Evolutionary conservation across 1,140 invertebrate species (phyloP).

Genomic region (Drosophila sturtevanti): DNA sequence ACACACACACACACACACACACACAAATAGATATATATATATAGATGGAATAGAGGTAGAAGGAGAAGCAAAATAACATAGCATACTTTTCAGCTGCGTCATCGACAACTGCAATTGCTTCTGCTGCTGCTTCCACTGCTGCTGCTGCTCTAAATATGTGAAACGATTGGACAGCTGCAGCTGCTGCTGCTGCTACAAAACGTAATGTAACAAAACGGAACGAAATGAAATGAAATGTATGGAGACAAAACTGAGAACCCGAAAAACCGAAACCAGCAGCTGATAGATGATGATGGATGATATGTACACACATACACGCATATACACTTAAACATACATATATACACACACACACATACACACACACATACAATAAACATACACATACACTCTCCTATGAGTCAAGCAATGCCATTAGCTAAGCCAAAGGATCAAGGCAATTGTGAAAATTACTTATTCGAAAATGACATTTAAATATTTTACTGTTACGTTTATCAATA

Average conservation of each 20-base stretch:
- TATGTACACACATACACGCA: constrained; percentile 5
- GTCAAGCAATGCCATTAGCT: constrained; percentile 2
- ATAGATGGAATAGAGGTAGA: neutral
- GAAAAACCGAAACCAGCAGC: constrained; percentile 14
- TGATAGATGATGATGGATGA: constrained; percentile 18
- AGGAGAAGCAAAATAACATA: constrained; percentile 34
- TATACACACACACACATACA: neutral
- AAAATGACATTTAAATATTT: neutral
- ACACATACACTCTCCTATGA: neutral
- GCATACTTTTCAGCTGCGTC: constrained; percentile 54
- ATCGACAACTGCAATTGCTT: constrained; percentile 31
- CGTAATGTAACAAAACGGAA: neutral
- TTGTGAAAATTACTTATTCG: constrained; percentile 3
- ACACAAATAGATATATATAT: too few species aligned
- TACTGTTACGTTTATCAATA: neutral
- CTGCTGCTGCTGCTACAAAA: constrained; percentile 6
- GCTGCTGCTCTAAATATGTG: constrained; percentile 21
- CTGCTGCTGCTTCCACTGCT: constrained; percentile 12
- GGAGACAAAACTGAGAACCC: constrained; percentile 11
- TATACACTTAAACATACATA: too few species aligned
- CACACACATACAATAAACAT: neutral
- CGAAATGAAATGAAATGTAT: constrained; percentile 7
- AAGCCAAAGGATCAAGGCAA: constrained; percentile 2
- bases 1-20: neutral
- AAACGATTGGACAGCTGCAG: constrained; percentile 19